A percentile compares a stretch with the other conserved stretches of the same genome.
phyloP scores from a whole-genome alignment of 2,888 invertebrate species.

The Leucophenga montana region DNA sequence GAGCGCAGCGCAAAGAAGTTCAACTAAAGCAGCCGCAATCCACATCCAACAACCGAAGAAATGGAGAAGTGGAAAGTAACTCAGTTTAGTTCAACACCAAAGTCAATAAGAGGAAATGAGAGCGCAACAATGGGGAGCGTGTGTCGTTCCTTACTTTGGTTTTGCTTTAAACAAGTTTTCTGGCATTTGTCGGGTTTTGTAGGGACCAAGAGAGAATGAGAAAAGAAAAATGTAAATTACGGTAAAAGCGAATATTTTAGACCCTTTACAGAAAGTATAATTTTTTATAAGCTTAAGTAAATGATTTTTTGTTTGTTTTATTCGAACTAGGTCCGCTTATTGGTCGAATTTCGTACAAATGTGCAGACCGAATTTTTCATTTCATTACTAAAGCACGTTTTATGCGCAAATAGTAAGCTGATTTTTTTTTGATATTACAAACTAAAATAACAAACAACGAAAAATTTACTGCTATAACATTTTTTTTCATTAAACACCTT shows the following conservation, averaged over 20 bases:
- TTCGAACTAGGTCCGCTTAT: too few relatives aligned
- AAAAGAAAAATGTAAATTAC: conserved; percentile 10
- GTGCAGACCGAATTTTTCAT: too few relatives aligned
- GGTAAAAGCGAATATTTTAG: conserved; percentile 56
- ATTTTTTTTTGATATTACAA: too few relatives aligned
- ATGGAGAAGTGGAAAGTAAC: not conserved
- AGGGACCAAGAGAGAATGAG: conserved; percentile 16
- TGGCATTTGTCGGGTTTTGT: not conserved
- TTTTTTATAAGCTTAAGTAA: too few relatives aligned
- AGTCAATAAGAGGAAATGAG: not conserved
- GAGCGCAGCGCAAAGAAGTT: conserved; percentile 54
- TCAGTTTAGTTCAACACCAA: conserved; percentile 6
- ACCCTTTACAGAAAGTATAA: conserved; percentile 25
- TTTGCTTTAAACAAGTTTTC: conserved; percentile 11
- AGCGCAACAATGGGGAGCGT: not conserved
- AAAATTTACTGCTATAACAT: too few relatives aligned
- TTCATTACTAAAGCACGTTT: too few relatives aligned
- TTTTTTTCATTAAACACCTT: too few relatives aligned
- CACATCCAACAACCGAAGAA: conserved; percentile 20
- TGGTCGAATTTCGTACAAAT: too few relatives aligned
- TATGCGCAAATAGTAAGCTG: too few relatives aligned
- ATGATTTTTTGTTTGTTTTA: too few relatives aligned
- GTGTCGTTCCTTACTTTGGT: not conserved
- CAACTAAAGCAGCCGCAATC: conserved; percentile 46
- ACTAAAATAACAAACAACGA: too few relatives aligned